phyloP scores from a whole-genome alignment of 1,140 invertebrate species.

The Conus ventricosus region DNA sequence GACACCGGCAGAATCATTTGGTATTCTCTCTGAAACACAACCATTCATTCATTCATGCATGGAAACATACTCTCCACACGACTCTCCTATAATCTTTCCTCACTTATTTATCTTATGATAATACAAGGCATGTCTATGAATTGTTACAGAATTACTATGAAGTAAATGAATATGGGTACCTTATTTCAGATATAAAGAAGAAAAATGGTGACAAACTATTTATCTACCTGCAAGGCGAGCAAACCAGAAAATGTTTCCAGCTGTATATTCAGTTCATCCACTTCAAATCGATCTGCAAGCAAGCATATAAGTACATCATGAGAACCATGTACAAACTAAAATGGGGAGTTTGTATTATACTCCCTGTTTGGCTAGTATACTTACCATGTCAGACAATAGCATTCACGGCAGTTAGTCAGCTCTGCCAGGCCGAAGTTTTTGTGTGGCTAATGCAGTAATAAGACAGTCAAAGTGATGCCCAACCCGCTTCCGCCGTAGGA shows the following conservation, averaged over 20 bases:
- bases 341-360: no score
- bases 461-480: no score
- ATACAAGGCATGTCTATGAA: no score
- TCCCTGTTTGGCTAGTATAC: no score
- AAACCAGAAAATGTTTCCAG: conserved; percentile 33
- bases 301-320: not conserved
- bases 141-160: not conserved
- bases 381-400: no score
- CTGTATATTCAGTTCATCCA: conserved; percentile 36
- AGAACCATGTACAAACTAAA: not conserved
- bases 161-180: not conserved
- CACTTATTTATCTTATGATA: no score
- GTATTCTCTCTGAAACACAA: conserved; percentile 58
- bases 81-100: no score
- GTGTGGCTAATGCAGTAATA: no score
- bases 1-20: conserved; percentile 48
- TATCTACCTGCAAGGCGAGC: conserved; percentile 46
- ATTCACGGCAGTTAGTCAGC: no score
- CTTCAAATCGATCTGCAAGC: conserved; percentile 41
- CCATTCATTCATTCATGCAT: not conserved
- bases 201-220: not conserved
- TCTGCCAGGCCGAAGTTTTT: no score
- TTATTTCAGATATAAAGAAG: not conserved
- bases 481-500: no score
- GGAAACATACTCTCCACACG: no score